Conservation (phyloP, 2,888 invertebrate species). For the Seira musarum region DNA sequence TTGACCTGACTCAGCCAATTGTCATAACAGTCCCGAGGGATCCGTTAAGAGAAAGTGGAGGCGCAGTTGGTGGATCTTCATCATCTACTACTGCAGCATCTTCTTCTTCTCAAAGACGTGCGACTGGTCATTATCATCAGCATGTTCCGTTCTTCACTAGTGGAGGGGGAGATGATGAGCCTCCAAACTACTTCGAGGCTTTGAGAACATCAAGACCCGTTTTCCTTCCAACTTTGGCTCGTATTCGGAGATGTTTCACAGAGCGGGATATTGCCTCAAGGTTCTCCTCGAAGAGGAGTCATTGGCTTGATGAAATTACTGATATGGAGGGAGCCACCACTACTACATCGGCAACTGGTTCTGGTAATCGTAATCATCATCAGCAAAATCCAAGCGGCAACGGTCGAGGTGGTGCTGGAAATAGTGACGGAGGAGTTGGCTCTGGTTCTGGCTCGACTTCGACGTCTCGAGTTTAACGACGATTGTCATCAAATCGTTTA, state of each 20-base stretch:
- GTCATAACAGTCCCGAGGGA: slow-evolving; percentile 64
- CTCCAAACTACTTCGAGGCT: slow-evolving; percentile 80
- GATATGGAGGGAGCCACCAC: slow-evolving; percentile 32
- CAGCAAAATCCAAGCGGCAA: not conserved
- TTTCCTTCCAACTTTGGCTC: slow-evolving; percentile 75
- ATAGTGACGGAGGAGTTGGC: no score
- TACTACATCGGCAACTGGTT: not conserved
- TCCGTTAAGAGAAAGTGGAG: slow-evolving; percentile 46
- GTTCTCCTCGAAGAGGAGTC: slow-evolving; percentile 46
- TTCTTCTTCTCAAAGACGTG: no score
- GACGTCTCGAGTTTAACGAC: slow-evolving; percentile 47
- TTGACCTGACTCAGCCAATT: slow-evolving; percentile 65
- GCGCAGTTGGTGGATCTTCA: slow-evolving; percentile 2
- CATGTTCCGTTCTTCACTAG: no score
- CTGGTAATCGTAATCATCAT: not conserved
- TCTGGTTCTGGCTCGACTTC: no score
- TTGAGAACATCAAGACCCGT: slow-evolving; percentile 72
- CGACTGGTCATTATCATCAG: no score
- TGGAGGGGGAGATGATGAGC: slow-evolving; percentile 62
- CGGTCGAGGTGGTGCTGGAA: not conserved
- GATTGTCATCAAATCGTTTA: slow-evolving; percentile 13
- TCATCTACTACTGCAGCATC: not conserved
- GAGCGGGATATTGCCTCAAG: slow-evolving; percentile 73
- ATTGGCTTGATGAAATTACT: slow-evolving; percentile 55
- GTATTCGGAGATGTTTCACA: slow-evolving; percentile 77